These are phyloP conservation scores for Tribolium madens DNA, from an alignment of 1,140 invertebrate genomes.

Conservation along the genomic window DNA sequence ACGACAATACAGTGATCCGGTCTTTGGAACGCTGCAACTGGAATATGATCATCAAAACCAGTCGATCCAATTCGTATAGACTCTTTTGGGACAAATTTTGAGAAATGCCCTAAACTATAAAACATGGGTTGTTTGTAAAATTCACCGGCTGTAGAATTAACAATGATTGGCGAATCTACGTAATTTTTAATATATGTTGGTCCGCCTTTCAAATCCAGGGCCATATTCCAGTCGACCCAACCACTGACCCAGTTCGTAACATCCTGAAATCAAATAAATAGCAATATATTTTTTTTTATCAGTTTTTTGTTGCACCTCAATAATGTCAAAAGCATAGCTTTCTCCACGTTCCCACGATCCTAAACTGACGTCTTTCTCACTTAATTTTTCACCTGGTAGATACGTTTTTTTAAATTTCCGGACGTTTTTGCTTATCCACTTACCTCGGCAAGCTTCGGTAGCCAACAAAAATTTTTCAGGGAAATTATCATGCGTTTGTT, in stretches of 20 bases:
- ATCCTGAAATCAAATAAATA: conserved; percentile 71
- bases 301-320: conserved; percentile 68
- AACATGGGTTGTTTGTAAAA: conserved; percentile 81
- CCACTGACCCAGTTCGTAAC: conserved; percentile 71
- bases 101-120: conserved; percentile 78
- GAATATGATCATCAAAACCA: conserved; percentile 47
- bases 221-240: conserved; percentile 85
- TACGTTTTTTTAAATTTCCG: not conserved
- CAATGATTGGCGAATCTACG: conserved; percentile 77
- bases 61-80: conserved; percentile 63
- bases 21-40: conserved; percentile 66
- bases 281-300: conserved; percentile 11
- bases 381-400: not conserved
- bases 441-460: conserved; percentile 82
- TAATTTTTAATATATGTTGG: conserved; percentile 77
- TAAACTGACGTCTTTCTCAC: not conserved
- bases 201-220: conserved; percentile 74
- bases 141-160: conserved; percentile 68
- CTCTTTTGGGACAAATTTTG: conserved; percentile 70
- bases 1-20: conserved; percentile 69
- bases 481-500: conserved; percentile 69
- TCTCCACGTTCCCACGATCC: conserved; percentile 72
- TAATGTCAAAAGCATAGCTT: conserved; percentile 77
- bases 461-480: conserved; percentile 81
- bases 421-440: conserved; percentile 50